These are phyloP conservation scores for Melangyna quadrimaculata DNA, from an alignment of 2,888 invertebrate genomes.

Conservation along the genomic window DNA sequence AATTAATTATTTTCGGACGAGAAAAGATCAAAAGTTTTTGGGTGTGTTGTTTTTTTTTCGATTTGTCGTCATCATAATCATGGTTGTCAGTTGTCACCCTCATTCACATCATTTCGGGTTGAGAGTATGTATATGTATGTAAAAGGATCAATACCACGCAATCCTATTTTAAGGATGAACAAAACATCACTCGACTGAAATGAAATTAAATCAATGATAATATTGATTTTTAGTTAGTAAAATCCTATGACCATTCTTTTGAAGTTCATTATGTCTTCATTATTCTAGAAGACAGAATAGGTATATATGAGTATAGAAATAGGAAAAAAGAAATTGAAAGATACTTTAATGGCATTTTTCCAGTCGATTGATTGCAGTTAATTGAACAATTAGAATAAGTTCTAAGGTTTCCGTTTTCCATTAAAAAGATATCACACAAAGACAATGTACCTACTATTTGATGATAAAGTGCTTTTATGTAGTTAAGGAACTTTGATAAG, in stretches of 20 bases:
- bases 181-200: slow-evolving; percentile 33
- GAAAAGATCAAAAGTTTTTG: slow-evolving; percentile 40
- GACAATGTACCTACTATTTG: background rate
- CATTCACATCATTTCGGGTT: background rate
- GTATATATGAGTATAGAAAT: background rate
- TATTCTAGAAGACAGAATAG: background rate
- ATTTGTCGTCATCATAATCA: background rate
- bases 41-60: background rate
- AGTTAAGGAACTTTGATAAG: background rate
- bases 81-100: slow-evolving; percentile 5
- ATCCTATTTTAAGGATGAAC: slow-evolving; percentile 52
- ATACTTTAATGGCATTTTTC: slow-evolving; percentile 38
- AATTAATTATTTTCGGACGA: slow-evolving; percentile 57
- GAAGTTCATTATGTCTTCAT: slow-evolving; percentile 31
- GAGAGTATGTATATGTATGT: background rate
- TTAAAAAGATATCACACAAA: background rate
- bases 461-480: background rate
- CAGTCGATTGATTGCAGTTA: slow-evolving; percentile 63
- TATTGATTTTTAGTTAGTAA: slow-evolving; percentile 66
- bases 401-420: slow-evolving; percentile 37
- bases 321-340: background rate
- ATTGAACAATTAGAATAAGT: slow-evolving; percentile 61
- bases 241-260: slow-evolving; percentile 40
- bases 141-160: slow-evolving; percentile 56
- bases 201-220: background rate